Evolutionary conservation across 2,888 invertebrate species (phyloP).

Genomic region (Kuschelorhynchus macadamiae): DNA sequence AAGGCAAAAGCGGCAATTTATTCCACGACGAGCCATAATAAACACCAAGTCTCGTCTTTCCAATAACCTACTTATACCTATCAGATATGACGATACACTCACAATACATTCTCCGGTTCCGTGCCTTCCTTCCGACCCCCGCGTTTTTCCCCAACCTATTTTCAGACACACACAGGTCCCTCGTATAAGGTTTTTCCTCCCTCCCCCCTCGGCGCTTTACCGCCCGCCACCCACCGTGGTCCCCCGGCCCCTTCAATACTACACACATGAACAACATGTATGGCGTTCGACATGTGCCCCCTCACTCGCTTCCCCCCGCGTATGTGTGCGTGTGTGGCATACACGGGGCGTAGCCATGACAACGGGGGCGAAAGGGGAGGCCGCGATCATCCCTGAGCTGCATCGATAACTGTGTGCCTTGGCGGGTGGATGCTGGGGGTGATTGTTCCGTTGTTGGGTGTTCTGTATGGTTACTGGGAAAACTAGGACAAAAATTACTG

Average conservation of each 20-base stretch:
- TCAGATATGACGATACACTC: slow-evolving; percentile 36
- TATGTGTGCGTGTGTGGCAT: slow-evolving; percentile 50
- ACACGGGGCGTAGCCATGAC: slow-evolving; percentile 46
- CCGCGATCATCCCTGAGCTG: slow-evolving; percentile 45
- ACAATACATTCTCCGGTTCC: slow-evolving; percentile 29
- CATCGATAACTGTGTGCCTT: slow-evolving; percentile 47
- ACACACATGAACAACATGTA: slow-evolving; percentile 50
- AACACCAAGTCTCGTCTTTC: neutral
- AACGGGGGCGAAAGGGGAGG: slow-evolving; percentile 28
- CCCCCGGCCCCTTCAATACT: slow-evolving; percentile 24
- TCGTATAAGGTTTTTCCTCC: slow-evolving; percentile 27
- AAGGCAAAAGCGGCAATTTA: too few relatives aligned
- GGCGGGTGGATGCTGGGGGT: slow-evolving; percentile 38
- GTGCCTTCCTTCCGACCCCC: slow-evolving; percentile 9
- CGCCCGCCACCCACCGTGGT: neutral
- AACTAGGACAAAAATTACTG: too few relatives aligned
- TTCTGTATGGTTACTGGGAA: too few relatives aligned
- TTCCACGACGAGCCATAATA: too few relatives aligned
- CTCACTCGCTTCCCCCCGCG: slow-evolving; percentile 17
- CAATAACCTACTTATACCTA: slow-evolving; percentile 35
- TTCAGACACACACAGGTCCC: slow-evolving; percentile 46
- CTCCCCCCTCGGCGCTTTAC: slow-evolving; percentile 6
- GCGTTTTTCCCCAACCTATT: slow-evolving; percentile 30
- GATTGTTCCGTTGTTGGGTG: neutral
- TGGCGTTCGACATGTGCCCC: slow-evolving; percentile 50